Percentiles rank a stretch among this genome's conserved stretches.
Conservation (phyloP, 2,888 invertebrate species). For the Parapristionchus giblindavisi region DNA sequence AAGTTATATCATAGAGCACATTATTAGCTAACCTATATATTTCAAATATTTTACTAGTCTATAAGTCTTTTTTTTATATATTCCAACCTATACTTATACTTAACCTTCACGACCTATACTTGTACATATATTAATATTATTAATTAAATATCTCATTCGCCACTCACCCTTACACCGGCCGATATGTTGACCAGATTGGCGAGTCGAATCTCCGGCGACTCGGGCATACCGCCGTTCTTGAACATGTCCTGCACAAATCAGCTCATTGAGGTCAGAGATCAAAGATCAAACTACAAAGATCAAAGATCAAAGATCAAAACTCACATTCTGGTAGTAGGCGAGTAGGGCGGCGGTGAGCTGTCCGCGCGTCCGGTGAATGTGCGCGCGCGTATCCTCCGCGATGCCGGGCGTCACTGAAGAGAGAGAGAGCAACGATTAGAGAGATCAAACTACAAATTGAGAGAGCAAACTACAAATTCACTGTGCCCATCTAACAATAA, state of each 20-base stretch:
- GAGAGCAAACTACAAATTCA: too few species aligned
- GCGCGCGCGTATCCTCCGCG: not conserved
- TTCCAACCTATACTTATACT: not conserved
- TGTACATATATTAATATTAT: too few species aligned
- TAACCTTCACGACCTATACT: too few species aligned
- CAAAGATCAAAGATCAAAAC: not conserved
- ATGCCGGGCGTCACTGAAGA: conserved; percentile 2
- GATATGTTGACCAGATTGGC: conserved; percentile 57
- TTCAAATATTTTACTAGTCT: too few species aligned
- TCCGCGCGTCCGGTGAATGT: not conserved
- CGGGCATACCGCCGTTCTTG: conserved; percentile 33
- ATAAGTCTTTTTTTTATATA: too few species aligned
- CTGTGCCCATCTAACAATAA: too few species aligned
- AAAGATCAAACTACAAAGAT: conserved; percentile 5
- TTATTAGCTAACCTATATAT: too few species aligned
- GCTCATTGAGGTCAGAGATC: not conserved
- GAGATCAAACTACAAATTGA: too few species aligned
- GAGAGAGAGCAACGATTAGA: not conserved
- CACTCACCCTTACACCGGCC: conserved; percentile 55
- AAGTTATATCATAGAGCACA: too few species aligned
- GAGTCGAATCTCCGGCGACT: conserved; percentile 60
- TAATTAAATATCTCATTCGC: too few species aligned
- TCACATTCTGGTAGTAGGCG: not conserved
- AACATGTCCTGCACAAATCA: conserved; percentile 52
- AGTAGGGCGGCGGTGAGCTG: conserved; percentile 4